Evolutionary conservation across 2,888 invertebrate genomes (phyloP), one percentile per base, ranked within the genome.

Genomic region (Agriopis marginaria): DNA sequence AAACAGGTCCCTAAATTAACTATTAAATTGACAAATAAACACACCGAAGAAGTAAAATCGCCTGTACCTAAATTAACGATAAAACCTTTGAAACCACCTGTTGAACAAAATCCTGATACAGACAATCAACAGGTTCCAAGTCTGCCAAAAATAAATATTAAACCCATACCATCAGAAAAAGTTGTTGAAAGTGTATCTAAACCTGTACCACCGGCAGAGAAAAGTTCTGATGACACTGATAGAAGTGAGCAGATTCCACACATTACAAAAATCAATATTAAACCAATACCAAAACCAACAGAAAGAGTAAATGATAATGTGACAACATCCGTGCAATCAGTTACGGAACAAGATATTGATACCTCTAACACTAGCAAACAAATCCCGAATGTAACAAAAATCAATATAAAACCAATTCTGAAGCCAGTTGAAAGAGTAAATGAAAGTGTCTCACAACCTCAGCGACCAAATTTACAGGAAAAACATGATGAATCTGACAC

Each of bases 1-100:
- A 94, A 92, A 84, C 91, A 90, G 74, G 89, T 95, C 62, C 94
- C 95, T 50, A 95, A 95, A 85, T 81, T 95, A 72, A 95, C 95
- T 60, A 94, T 95, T 49, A 94, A 94, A 85, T 79, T 94, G 68
- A 81, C 87, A 49, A 86, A 81, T 74, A 94, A 90, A 80, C 87
- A 86, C 75, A 54, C 81, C 44, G 92, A 93, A 63, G 93, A 93
- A 82, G 78, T 82, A 10, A 93, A 92, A 79, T 85, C 89, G 59
- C 86, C 89, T 62, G 80, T 92, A 74, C 92, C 93, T 45, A 94
- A 93, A 85, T 73, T 94, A 42, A 93, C 92, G 66, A 91, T 92
- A 64, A 91, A 89, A 81, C 86, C 89, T 55, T 79, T 90, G 49
- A 87, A 81, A 74, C 86, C 86, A 47, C 87, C 88, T 59, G 45